Base-by-base conservation (phyloP, 2,888 invertebrate species). In the Cinara cedri region DNA sequence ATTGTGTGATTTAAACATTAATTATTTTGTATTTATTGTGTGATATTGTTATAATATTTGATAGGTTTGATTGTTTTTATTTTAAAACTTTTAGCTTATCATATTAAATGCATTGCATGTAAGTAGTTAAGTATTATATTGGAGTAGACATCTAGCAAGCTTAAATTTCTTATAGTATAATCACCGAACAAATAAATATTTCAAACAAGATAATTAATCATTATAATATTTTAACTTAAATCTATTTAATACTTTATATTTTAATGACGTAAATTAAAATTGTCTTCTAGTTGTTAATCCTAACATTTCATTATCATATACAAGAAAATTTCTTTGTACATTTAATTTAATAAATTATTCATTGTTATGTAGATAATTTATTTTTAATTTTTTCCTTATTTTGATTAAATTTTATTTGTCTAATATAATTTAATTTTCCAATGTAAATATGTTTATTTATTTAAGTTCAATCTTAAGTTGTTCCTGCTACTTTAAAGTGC, bases 401-500 rank as follows among this genome's bases (percentile, higher is more conserved):
- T 26, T n/a, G n/a, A n/a, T n/a, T n/a, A n/a, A n/a, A 57, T 72
- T 72, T 16, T 42, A 21, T 16, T 55, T 71, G 34, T 34, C 6
- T 34, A 34, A 34, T 34, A 4, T 34, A 34, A 4, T 34, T 34
- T 65, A 65, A 54, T 62, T 34, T 49, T 62, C 60, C 19, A 62
- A 34, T 75, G 49, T 65, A 63, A 74, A 55, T 76, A 68, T 26
- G 2, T 66, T 26, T 65, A 49, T 44, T 54, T 75, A 65, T 42
- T 24, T 34, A 76, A 44, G 44, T 72, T 44, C 14, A 21, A 46
- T 6, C 24, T 46, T 19, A 21, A 62, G 55, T 76, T 46, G 76
- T 76, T 76, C 76, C 76, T 76, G 76, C 76, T 68, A 76, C 76
- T 76, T 55, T 55, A 76, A 3, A 57, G 24, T 68, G 14, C 46